Evolutionary conservation across 2,797 vertebrate genomes (phyloP), one percentile per base, ranked within the genome.

Genomic region (Gouania willdenowi): DNA sequence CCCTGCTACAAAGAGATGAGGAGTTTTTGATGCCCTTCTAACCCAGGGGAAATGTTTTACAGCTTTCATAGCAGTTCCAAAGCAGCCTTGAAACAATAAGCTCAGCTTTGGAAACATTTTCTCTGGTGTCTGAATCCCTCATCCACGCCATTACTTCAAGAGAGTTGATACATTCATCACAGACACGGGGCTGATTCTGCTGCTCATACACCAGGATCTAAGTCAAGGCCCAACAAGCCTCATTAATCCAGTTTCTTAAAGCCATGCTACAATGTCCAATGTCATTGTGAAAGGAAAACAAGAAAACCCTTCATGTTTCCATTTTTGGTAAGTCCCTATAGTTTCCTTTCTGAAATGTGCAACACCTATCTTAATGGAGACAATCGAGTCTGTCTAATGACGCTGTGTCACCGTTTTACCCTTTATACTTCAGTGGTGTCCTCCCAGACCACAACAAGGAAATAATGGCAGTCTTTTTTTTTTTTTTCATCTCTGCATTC

Each of bases 51-150:
- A 71, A 55, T 61, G 48, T 41, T 51, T 67, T 25, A 29, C 36
- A 63, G 61, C 66, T 74, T 63, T 62, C 53, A 44, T 71, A 65
- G 77, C 55, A 52, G 60, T 62, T 32, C 19, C 55, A 27, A 35
- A 58, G 35, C 65, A 68, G 56, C 45, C 27, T 55, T 49, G 40
- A 67, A 72, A 65, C 70, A 60, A 66, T 44, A 46, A 33, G 44
- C 53, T 33, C 48, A 33, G 37, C 29, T 66, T 67, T 54, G 66
- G 48, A 10, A 4, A 32, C 14, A 15, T 11, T 55, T 66, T 57
- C 18, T 46, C 29, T 34, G 13, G 33, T 61, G 39, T 53, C 19
- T 37, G 57, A 62, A 64, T 62, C 44, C 47, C 49, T 39, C 49
- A 30, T 12, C 42, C 16, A 20, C 63, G 27, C 14, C 38, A 41